Evolutionary conservation across 64 coral and sea anemone genomes (phyloP).

Genomic region (Pachyseris speciosa): DNA sequence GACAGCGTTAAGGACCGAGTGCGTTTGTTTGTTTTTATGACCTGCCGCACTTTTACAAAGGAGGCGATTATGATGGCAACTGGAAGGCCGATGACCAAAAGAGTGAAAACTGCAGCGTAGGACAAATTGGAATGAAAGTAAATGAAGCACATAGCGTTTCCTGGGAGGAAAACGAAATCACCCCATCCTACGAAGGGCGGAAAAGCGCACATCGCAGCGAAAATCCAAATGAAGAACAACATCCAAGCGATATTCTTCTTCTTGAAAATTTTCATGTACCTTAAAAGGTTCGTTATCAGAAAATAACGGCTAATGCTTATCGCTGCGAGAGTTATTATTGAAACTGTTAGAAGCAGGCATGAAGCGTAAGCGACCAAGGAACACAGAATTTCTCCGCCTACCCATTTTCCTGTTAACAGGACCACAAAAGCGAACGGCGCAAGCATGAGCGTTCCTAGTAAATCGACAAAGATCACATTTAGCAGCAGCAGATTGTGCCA

Average conservation of each 20-base stretch:
- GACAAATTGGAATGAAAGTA: conserved; percentile 70
- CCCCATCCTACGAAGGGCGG: conserved; percentile 80
- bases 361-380: conserved; percentile 49
- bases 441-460: conserved; percentile 38
- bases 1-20: neutral
- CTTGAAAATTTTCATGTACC: conserved; percentile 77
- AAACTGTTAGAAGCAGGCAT: conserved; percentile 58
- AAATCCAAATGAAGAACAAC: conserved; percentile 61
- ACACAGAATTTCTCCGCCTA: conserved; percentile 28
- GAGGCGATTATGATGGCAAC: conserved; percentile 49
- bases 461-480: conserved; percentile 77
- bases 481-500: conserved; percentile 84
- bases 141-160: conserved; percentile 74
- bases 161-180: conserved; percentile 64
- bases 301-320: conserved; percentile 78
- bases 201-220: conserved; percentile 11
- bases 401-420: conserved; percentile 53
- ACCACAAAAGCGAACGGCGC: conserved; percentile 56
- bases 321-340: conserved; percentile 64
- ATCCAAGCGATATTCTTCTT: conserved; percentile 53
- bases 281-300: conserved; percentile 57
- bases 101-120: conserved; percentile 70
- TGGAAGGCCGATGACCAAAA: conserved; percentile 69
- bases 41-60: conserved; percentile 53
- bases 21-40: conserved; percentile 52